These are phyloP conservation scores for Centropus bengalensis DNA, from an alignment of 2,113 vertebrate genomes.

Conservation along the genomic window DNA sequence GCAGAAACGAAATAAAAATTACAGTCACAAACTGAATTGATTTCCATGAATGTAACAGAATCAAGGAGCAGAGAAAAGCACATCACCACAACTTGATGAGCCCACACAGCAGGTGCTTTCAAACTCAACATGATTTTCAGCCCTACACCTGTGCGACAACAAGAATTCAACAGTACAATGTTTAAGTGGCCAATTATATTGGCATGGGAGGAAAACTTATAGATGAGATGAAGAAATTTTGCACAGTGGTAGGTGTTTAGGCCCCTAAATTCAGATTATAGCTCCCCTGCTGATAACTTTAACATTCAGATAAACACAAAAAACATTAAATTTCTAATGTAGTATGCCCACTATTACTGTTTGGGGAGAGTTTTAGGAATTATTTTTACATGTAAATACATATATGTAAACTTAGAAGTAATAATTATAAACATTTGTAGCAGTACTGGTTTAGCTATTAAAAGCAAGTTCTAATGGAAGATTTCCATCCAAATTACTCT, in stretches of 20 bases:
- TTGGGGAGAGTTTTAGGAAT: not conserved
- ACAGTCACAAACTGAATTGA: not conserved
- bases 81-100: not conserved
- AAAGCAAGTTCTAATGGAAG: not conserved
- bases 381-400: not conserved
- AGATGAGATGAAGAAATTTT: not conserved
- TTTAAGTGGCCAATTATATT: constrained; percentile 15
- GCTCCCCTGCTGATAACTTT: not conserved
- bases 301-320: not conserved
- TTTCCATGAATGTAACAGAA: not conserved
- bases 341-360: not conserved
- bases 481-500: not conserved
- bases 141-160: not conserved
- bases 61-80: not conserved
- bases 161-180: constrained; percentile 14
- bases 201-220: not conserved
- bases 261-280: not conserved
- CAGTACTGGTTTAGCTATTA: not conserved
- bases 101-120: not conserved
- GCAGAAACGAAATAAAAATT: not conserved
- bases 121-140: not conserved
- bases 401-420: not conserved
- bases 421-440: not conserved
- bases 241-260: not conserved
- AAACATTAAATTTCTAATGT: not conserved